These are phyloP conservation scores for Minunthozetes semirufus DNA, from an alignment of 2,888 invertebrate genomes.

Conservation along the genomic window DNA sequence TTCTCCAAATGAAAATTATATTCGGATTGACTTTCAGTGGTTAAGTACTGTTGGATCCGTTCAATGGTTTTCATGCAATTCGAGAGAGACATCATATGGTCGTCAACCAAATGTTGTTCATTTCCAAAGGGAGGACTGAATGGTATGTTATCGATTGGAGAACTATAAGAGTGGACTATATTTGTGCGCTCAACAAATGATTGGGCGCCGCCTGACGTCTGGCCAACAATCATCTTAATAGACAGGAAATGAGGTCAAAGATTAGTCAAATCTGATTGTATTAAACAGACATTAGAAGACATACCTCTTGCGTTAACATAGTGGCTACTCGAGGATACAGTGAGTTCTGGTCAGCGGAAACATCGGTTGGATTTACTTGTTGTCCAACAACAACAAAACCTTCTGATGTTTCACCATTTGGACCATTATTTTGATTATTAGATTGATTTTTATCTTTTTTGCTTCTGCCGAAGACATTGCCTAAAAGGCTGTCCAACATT, in stretches of 20 bases:
- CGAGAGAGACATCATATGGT: background rate
- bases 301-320: constrained; percentile 15
- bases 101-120: background rate
- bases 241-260: background rate
- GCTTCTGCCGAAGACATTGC: constrained; percentile 22
- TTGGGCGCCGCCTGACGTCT: background rate
- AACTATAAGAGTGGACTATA: background rate
- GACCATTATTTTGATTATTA: background rate
- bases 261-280: background rate
- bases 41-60: constrained; percentile 19
- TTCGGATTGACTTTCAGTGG: background rate
- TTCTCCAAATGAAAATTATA: constrained; percentile 25
- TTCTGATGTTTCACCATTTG: background rate
- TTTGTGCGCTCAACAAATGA: background rate
- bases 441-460: background rate
- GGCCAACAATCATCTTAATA: constrained; percentile 14
- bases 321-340: background rate
- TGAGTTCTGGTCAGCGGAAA: background rate
- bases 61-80: constrained; percentile 19
- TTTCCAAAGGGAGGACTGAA: background rate
- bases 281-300: background rate
- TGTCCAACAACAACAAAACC: background rate
- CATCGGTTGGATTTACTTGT: background rate
- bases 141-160: constrained; percentile 28
- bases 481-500: constrained; percentile 18